Conservation (phyloP, 2,113 vertebrate species). For the Bubalus kerabau region DNA sequence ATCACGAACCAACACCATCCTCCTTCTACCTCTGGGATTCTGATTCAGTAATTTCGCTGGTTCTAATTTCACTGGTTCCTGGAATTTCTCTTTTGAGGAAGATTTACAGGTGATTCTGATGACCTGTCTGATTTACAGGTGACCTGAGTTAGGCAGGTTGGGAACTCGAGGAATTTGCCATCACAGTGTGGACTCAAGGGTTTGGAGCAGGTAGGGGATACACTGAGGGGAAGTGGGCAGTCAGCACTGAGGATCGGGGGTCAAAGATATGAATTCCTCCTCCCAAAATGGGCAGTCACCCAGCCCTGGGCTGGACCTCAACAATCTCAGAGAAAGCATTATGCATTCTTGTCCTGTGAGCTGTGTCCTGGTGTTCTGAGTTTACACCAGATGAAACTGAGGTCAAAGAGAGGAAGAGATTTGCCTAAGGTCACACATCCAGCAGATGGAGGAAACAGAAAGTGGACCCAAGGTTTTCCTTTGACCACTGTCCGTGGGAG, state of each 20-base stretch:
- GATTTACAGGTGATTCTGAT: not conserved
- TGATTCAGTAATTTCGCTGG: not conserved
- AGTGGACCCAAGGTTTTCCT: not conserved
- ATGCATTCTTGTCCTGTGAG: accelerated
- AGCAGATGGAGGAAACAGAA: not conserved
- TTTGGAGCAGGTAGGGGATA: not conserved
- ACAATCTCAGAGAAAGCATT: not conserved
- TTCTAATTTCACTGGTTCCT: not conserved
- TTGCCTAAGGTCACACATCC: not conserved
- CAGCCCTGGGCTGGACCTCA: not conserved
- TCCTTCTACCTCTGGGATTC: not conserved
- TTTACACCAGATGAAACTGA: not conserved
- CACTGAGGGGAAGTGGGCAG: accelerated
- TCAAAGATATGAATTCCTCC: not conserved
- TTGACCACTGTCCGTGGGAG: not conserved
- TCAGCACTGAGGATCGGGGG: not conserved
- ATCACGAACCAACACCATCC: accelerated
- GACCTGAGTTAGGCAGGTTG: not conserved
- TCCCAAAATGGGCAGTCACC: not conserved
- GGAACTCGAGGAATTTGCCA: not conserved
- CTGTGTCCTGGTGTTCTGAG: too few relatives aligned
- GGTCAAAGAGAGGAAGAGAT: not conserved
- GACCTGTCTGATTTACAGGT: not conserved
- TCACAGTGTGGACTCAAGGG: too few relatives aligned
- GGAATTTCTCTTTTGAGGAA: not conserved